A percentile compares a stretch with the other conserved stretches of the same genome.
Evolutionary conservation across 2,113 vertebrate species (phyloP).

Genomic region (Psittacus erithacus): DNA sequence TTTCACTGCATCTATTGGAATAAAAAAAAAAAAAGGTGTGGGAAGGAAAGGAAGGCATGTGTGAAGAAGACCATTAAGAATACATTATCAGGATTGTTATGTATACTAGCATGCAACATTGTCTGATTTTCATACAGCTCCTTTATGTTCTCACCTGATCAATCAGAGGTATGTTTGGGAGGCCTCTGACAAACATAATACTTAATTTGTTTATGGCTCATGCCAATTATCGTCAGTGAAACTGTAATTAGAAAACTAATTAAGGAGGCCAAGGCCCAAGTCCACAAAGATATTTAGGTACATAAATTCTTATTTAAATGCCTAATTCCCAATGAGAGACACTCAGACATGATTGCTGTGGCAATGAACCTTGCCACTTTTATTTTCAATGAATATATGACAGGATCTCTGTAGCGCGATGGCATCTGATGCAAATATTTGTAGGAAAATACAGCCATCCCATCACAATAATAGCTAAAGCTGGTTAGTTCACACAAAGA

Average conservation of each 20-base stretch:
- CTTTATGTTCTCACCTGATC: neutral
- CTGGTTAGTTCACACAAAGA: neutral
- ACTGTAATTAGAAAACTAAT: slow-evolving; percentile 28
- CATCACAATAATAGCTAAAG: neutral
- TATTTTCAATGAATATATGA: neutral
- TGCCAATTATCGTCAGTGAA: neutral
- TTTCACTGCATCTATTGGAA: neutral
- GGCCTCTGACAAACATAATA: neutral
- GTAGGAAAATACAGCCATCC: neutral
- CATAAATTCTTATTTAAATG: neutral
- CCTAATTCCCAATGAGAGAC: neutral
- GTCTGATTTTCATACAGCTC: neutral
- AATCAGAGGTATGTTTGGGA: neutral
- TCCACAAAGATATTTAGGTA: neutral
- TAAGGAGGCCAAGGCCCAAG: neutral
- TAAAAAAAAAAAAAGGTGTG: rapidly evolving
- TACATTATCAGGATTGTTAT: neutral
- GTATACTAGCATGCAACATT: neutral
- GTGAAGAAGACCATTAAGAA: neutral
- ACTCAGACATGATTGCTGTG: neutral
- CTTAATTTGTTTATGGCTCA: neutral
- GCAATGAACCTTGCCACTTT: neutral
- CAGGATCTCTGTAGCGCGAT: neutral
- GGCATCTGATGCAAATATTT: neutral
- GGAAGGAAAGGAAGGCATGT: neutral